These are phyloP conservation scores for Tetrax tetrax DNA, from an alignment of 2,113 vertebrate species.

Conservation along the genomic window DNA sequence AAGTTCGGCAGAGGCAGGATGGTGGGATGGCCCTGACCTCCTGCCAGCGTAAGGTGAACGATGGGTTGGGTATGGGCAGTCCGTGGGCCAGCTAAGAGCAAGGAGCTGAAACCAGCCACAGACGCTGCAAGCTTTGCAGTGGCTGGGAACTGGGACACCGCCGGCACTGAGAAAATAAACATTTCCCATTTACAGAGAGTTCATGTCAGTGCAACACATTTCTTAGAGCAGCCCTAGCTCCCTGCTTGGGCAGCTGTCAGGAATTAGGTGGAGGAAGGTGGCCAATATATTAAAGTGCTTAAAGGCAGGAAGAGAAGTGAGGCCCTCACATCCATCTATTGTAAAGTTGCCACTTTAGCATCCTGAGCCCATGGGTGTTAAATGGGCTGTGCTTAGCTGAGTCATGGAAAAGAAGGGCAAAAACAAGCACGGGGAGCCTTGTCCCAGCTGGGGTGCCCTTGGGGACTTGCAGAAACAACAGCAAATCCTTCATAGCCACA, in stretches of 20 bases:
- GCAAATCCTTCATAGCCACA: background rate
- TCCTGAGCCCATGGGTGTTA: conserved; percentile 64
- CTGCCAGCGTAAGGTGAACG: background rate
- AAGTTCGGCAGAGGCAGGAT: background rate
- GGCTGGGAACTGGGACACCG: background rate
- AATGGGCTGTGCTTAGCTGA: conserved; percentile 46
- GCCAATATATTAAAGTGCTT: conserved; percentile 50
- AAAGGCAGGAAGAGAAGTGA: conserved; percentile 67
- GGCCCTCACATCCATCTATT: conserved; percentile 71
- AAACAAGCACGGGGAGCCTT: background rate
- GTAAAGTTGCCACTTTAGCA: conserved; percentile 69
- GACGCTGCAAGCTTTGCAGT: background rate
- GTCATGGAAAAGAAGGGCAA: conserved; percentile 63
- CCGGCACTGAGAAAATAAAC: background rate
- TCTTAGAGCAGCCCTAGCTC: conserved; percentile 7
- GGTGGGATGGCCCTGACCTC: conserved; percentile 20
- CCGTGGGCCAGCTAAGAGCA: background rate
- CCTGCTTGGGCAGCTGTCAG: conserved; percentile 63
- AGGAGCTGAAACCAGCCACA: background rate
- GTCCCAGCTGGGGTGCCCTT: conserved; percentile 15
- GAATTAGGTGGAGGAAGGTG: conserved; percentile 66
- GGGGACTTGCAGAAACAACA: conserved; percentile 2
- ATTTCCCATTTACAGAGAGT: conserved; percentile 11
- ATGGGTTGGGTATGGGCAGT: background rate
- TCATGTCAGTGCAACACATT: background rate